A percentile compares a stretch with the other conserved stretches of the same genome.
Evolutionary conservation across 2,888 invertebrate genomes (phyloP).

Genomic region (Thalpophila matura): DNA sequence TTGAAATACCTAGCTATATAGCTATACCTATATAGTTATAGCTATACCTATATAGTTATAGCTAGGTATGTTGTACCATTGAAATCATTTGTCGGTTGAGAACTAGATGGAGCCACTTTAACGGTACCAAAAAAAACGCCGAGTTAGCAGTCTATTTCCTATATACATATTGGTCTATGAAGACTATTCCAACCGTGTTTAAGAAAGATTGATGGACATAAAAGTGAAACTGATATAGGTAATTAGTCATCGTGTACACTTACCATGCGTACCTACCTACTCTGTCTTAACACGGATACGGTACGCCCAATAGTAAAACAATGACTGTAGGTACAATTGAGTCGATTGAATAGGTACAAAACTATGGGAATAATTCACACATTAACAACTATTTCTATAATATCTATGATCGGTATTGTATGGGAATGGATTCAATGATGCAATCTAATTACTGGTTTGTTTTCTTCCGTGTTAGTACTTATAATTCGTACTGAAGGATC

Average conservation of each 20-base stretch:
- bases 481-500: conserved; percentile 33
- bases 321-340: conserved; percentile 44
- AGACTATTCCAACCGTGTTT: neutral
- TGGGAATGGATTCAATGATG: conserved; percentile 61
- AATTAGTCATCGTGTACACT: neutral
- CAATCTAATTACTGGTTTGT: conserved; percentile 56
- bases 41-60: too few species aligned
- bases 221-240: conserved; percentile 40
- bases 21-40: too few species aligned
- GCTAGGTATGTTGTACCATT: too few species aligned
- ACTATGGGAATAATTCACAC: conserved; percentile 66
- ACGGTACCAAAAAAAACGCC: too few species aligned
- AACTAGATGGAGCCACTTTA: too few species aligned
- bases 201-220: conserved; percentile 3
- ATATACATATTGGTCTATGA: too few species aligned
- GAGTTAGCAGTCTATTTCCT: too few species aligned
- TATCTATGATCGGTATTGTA: conserved; percentile 62
- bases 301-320: conserved; percentile 46
- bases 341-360: conserved; percentile 42
- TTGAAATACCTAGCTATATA: too few species aligned
- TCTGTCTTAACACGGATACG: conserved; percentile 32
- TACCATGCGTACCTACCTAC: conserved; percentile 1
- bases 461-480: conserved; percentile 56
- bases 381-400: conserved; percentile 53
- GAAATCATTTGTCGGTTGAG: too few species aligned